These are phyloP conservation scores for Hydropotes inermis DNA, from an alignment of 2,113 vertebrate genomes.

Conservation along the genomic window DNA sequence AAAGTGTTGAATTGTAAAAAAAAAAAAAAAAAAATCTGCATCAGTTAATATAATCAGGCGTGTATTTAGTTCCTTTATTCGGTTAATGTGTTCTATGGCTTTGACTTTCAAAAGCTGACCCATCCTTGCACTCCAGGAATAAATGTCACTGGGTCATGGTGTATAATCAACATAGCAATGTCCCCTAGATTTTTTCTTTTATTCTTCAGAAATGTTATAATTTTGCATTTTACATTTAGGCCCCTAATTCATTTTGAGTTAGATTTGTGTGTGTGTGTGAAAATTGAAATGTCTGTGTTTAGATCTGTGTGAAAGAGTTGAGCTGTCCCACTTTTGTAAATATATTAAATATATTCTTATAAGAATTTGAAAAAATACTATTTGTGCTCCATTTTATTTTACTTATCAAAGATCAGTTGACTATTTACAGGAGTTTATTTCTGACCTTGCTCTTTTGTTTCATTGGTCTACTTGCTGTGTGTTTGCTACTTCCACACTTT, in stretches of 20 bases:
- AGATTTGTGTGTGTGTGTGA: neutral
- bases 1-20: neutral
- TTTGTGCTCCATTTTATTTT: neutral
- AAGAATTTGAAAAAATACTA: neutral
- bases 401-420: neutral
- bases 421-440: neutral
- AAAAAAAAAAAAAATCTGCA: neutral
- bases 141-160: neutral
- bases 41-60: neutral
- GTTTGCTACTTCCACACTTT: neutral
- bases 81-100: neutral
- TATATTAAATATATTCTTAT: neutral
- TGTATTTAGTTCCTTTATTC: neutral
- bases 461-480: neutral
- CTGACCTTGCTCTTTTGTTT: neutral
- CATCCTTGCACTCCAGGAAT: neutral
- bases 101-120: neutral
- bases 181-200: neutral
- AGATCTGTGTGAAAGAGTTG: neutral
- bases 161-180: neutral
- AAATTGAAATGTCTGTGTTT: neutral
- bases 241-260: neutral
- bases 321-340: neutral
- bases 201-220: neutral
- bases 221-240: neutral